Conservation (phyloP, 2,797 vertebrate species). For the Phrynocephalus guinanensis region DNA sequence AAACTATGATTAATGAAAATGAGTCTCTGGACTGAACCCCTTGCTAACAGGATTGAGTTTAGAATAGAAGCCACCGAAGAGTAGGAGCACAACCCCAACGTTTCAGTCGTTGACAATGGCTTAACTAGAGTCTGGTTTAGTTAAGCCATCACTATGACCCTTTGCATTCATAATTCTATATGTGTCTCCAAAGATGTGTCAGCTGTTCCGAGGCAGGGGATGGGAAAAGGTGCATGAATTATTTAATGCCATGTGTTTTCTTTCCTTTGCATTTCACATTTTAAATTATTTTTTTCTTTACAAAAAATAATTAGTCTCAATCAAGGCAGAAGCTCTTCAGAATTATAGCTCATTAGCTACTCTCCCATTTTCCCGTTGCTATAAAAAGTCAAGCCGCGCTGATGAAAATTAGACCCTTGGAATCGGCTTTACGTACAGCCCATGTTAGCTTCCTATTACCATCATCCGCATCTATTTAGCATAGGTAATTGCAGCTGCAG, state of each 20-base stretch:
- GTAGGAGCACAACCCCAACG: neutral
- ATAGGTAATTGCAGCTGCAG: slow-evolving; percentile 58
- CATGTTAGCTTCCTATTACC: slow-evolving; percentile 56
- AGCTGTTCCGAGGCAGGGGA: slow-evolving; percentile 20
- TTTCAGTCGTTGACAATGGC: neutral
- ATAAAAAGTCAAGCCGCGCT: slow-evolving; percentile 69
- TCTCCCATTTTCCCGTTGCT: slow-evolving; percentile 69
- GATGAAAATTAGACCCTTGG: slow-evolving; percentile 75
- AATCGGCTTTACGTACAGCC: slow-evolving; percentile 66
- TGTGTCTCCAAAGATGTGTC: accelerated
- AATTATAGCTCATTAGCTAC: slow-evolving; percentile 76
- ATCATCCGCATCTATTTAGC: slow-evolving; percentile 55
- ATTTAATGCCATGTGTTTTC: slow-evolving; percentile 67
- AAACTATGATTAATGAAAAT: too few species aligned
- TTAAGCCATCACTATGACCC: too few species aligned
- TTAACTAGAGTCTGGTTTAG: neutral
- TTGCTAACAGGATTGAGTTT: too few species aligned
- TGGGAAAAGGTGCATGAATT: slow-evolving; percentile 54
- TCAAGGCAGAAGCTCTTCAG: slow-evolving; percentile 76
- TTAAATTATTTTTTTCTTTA: slow-evolving; percentile 77
- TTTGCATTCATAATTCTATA: neutral
- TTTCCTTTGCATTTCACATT: slow-evolving; percentile 44
- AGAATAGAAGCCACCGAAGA: too few species aligned
- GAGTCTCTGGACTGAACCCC: too few species aligned
- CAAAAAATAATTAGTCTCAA: slow-evolving; percentile 80